Base-by-base conservation (phyloP, 1,140 invertebrate genomes). In the Procambarus virginalis region DNA sequence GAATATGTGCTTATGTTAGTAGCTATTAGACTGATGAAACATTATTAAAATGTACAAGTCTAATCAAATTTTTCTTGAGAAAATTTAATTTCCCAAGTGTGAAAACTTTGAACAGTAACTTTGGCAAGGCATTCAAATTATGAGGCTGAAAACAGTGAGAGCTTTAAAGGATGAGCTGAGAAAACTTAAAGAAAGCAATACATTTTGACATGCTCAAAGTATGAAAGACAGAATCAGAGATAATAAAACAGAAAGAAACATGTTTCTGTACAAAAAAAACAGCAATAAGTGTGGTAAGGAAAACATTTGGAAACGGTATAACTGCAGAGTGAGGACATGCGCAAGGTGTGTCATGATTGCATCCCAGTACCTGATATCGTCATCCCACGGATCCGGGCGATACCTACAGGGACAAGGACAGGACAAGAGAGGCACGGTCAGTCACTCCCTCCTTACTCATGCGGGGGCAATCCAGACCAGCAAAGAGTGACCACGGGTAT, bases 301-400 rank as follows among this genome's bases (percentile, higher is more conserved):
- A 9, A 55, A 55, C 51, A 5, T 55, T 5, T 9, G 51, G 68
- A 34, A n/a, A n/a, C 17, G n/a, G n/a, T 34, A 34, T 34, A 46
- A 73, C 51, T 55, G 60, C 9, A 34, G 81, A 84, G 83, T 17
- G 55, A 73, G 79, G 51, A 9, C 70, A 81, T 58, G 77, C 46
- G 48, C 48, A 75, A 75, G 68, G 48, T 49, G 70, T 82, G 80
- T 49, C 70, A 60, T 45, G 70, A 75, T 83, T 82, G 68, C 20
- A 34, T 75, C 79, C 55, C 73, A 89, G 70, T 95, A 96, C 95
- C 95, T 95, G 94, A 95, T 94, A 90, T 95, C 95, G 93, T 95
- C 94, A 93, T 95, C 95, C 95, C 95, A 95, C 92, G 94, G 94
- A 93, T 95, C 94, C 94, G 95, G 95, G 93, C 95, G 94, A 93